phyloP scores from a whole-genome alignment of 1,140 invertebrate species.

The Globodera ellingtonae region DNA sequence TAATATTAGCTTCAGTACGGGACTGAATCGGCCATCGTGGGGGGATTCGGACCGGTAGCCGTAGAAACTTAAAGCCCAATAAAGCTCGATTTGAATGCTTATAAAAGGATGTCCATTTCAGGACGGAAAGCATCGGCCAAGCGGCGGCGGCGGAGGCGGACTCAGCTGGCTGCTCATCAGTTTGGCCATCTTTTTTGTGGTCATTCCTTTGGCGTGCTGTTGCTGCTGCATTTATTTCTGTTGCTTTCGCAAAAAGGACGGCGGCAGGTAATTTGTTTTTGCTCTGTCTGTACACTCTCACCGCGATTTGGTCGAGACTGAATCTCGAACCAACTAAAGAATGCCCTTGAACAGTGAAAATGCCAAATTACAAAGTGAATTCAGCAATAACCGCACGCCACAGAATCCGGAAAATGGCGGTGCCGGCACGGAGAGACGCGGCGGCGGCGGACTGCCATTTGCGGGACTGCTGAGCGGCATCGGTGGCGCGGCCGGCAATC shows the following conservation, averaged over 20 bases:
- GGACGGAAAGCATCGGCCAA: not conserved
- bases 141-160: conserved; percentile 31
- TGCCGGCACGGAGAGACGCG: conserved; percentile 3
- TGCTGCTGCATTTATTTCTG: conserved; percentile 54
- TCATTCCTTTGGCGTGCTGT: conserved; percentile 50
- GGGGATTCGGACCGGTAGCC: no score
- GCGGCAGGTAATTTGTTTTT: not conserved
- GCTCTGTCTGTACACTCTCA: not conserved
- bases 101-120: conserved; percentile 4
- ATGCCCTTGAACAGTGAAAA: not conserved
- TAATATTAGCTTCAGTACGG: no score
- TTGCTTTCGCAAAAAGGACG: conserved; percentile 42
- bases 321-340: conserved; percentile 12
- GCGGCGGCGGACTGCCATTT: not conserved
- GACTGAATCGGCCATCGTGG: no score
- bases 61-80: conserved; percentile 4
- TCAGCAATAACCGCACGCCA: not conserved
- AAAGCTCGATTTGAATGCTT: no score
- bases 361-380: not conserved
- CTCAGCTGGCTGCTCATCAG: conserved; percentile 40
- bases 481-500: conserved; percentile 3
- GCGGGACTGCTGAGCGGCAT: conserved; percentile 3
- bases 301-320: not conserved
- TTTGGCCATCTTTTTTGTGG: conserved; percentile 40
- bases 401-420: conserved; percentile 20